A percentile compares a stretch with the other conserved stretches of the same genome.
These are phyloP conservation scores for Hydrotaea cyrtoneurina DNA, from an alignment of 2,888 invertebrate species.

Conservation along the genomic window DNA sequence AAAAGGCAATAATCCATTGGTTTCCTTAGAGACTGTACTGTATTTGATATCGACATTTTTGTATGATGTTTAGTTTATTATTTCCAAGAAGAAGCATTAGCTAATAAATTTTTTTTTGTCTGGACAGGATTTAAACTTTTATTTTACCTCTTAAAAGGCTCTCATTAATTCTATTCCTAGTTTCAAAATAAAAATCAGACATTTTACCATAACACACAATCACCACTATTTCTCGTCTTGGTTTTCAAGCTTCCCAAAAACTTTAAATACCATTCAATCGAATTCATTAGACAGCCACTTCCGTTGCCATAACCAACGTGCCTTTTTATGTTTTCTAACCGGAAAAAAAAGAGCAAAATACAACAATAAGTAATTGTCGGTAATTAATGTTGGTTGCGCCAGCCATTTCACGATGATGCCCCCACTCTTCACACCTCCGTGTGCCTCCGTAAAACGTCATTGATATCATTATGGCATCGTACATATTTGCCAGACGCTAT, in stretches of 20 bases:
- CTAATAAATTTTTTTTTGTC: too few relatives aligned
- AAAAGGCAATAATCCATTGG: too few relatives aligned
- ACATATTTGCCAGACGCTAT: constrained; percentile 51
- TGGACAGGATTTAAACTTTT: too few relatives aligned
- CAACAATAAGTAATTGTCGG: constrained; percentile 70
- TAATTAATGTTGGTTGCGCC: constrained; percentile 70
- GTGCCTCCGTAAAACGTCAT: constrained; percentile 57
- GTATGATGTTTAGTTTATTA: too few relatives aligned
- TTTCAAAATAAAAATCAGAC: too few relatives aligned
- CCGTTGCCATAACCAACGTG: constrained; percentile 14
- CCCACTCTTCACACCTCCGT: neutral
- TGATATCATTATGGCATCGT: constrained; percentile 28
- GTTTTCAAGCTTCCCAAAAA: neutral
- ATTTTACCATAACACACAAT: too few relatives aligned
- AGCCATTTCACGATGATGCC: constrained; percentile 53
- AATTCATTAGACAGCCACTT: neutral
- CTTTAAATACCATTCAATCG: neutral
- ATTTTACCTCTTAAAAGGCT: too few relatives aligned
- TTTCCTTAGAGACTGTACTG: too few relatives aligned
- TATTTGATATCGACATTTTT: too few relatives aligned
- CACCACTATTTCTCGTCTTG: too few relatives aligned
- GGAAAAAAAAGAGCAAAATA: neutral
- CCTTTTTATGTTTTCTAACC: neutral
- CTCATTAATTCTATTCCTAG: too few relatives aligned
- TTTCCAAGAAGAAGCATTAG: too few relatives aligned